These are phyloP conservation scores for Xylota segnis DNA, from an alignment of 2,888 invertebrate species.

Conservation along the genomic window DNA sequence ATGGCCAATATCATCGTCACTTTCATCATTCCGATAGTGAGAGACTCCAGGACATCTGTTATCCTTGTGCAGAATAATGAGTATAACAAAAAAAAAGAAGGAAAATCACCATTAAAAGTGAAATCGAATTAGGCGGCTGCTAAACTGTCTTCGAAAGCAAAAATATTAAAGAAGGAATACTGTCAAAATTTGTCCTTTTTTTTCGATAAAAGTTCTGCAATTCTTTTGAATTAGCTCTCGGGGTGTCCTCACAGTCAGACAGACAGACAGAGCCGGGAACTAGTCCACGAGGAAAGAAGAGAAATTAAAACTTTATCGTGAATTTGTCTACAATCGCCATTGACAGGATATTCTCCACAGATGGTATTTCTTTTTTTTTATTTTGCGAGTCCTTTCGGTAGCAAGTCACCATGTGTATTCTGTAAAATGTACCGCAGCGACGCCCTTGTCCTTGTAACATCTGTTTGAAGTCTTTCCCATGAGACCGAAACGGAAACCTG, in stretches of 20 bases:
- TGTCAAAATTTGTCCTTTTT: neutral
- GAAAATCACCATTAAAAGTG: neutral
- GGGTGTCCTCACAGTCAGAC: neutral
- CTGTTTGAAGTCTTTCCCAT: slow-evolving; percentile 1
- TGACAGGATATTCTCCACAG: slow-evolving; percentile 57
- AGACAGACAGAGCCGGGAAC: slow-evolving; percentile 14
- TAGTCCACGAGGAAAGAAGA: neutral
- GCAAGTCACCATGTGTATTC: slow-evolving; percentile 7
- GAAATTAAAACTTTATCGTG: slow-evolving; percentile 50
- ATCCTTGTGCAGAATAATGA: slow-evolving; percentile 32
- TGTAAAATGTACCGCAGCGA: neutral
- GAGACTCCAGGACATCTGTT: slow-evolving; percentile 31
- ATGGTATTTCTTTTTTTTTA: slow-evolving; percentile 38
- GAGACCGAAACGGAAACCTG: slow-evolving; percentile 1
- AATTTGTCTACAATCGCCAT: slow-evolving; percentile 53
- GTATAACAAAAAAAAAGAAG: too few relatives aligned
- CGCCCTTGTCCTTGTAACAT: slow-evolving; percentile 24
- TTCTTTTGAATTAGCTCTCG: slow-evolving; percentile 20
- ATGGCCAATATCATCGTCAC: neutral
- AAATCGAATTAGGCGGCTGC: slow-evolving; percentile 31
- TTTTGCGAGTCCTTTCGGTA: slow-evolving; percentile 10
- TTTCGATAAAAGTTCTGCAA: slow-evolving; percentile 34
- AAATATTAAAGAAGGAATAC: too few relatives aligned
- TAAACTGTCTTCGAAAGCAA: too few relatives aligned
- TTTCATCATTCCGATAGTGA: neutral